phyloP scores from a whole-genome alignment of 2,113 vertebrate species.

The Aspiorhynchus laticeps region DNA sequence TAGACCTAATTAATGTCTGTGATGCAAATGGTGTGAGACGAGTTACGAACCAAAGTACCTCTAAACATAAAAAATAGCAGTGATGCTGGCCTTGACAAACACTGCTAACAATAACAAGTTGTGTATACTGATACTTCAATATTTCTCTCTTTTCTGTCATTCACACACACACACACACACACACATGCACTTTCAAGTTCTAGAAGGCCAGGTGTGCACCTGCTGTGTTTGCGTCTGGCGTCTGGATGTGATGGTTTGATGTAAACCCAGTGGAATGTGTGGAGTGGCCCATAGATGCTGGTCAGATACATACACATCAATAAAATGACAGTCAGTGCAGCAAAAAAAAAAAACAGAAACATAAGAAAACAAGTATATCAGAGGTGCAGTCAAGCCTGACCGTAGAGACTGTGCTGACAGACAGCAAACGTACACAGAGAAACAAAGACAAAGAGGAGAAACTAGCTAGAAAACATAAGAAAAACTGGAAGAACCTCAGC shows the following conservation, averaged over 20 bases:
- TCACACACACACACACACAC: neutral
- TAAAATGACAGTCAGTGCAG: constrained; percentile 37
- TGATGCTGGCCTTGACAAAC: neutral
- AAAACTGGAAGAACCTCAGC: neutral
- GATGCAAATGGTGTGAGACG: neutral
- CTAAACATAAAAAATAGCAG: neutral
- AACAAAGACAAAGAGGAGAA: constrained; percentile 1
- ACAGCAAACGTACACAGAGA: constrained; percentile 19
- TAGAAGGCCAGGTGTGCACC: neutral
- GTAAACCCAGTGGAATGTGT: constrained; percentile 32
- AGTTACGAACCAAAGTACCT: neutral
- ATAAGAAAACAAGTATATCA: constrained; percentile 44
- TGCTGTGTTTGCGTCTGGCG: constrained; percentile 22
- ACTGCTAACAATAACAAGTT: neutral
- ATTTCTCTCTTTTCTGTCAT: neutral
- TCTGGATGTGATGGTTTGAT: constrained; percentile 31
- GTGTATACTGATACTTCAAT: neutral
- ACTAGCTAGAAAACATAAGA: neutral
- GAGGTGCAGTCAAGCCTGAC: constrained; percentile 35
- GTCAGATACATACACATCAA: neutral
- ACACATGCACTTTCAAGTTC: neutral
- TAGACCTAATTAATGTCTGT: neutral
- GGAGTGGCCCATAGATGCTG: constrained; percentile 22
- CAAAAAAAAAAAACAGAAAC: constrained; percentile 13
- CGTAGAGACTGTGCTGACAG: constrained; percentile 30